A percentile compares a stretch with the other conserved stretches of the same genome.
Conservation (phyloP, 2,888 invertebrate genomes). For the Reticulitermes lucifugus region DNA sequence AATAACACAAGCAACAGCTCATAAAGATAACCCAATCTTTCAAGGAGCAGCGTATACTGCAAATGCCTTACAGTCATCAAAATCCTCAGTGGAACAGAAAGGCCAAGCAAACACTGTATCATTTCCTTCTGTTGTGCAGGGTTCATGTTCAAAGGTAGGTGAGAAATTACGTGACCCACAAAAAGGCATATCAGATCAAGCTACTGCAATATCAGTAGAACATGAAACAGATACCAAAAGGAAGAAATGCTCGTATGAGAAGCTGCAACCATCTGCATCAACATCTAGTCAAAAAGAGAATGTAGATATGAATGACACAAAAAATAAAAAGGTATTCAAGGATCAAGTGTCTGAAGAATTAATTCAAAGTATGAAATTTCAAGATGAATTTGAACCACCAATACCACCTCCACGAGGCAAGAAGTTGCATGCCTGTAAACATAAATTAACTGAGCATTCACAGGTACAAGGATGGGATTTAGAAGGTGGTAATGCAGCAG, state of each 20-base stretch:
- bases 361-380: background rate
- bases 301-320: background rate
- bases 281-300: conserved; percentile 6
- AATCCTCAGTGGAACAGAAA: background rate
- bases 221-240: too few species aligned
- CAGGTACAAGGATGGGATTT: conserved; percentile 37
- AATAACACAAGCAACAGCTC: background rate
- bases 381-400: conserved; percentile 6
- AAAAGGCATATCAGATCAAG: too few species aligned
- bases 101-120: too few species aligned
- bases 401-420: conserved; percentile 47
- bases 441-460: conserved; percentile 38
- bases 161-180: too few species aligned
- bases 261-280: too few species aligned
- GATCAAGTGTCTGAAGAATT: background rate
- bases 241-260: too few species aligned
- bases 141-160: too few species aligned
- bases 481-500: background rate
- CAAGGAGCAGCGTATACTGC: background rate
- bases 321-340: background rate
- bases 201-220: too few species aligned
- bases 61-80: background rate
- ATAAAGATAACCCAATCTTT: background rate
- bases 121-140: too few species aligned
- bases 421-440: conserved; percentile 23